These are phyloP conservation scores for Chlorops oryzae DNA, from an alignment of 1,140 invertebrate species.

Conservation along the genomic window DNA sequence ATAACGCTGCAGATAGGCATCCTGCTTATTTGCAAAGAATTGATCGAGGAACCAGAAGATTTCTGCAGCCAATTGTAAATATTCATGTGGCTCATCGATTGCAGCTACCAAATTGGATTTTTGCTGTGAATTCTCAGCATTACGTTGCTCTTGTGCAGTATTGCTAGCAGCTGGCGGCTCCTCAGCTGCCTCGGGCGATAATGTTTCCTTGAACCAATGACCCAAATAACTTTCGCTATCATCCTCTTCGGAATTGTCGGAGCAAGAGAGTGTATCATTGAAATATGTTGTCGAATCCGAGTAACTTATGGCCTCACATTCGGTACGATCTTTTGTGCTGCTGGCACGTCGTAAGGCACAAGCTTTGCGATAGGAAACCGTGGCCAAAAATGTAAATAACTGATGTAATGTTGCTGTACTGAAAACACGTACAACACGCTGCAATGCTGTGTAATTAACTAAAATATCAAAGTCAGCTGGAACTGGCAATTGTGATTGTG, in stretches of 20 bases:
- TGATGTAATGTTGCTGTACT: conserved; percentile 59
- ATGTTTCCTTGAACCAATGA: conserved; percentile 86
- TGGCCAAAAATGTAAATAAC: conserved; percentile 78
- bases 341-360: conserved; percentile 69
- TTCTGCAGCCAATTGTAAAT: conserved; percentile 37
- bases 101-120: conserved; percentile 67
- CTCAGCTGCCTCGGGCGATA: conserved; percentile 68
- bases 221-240: conserved; percentile 82
- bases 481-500: conserved; percentile 45
- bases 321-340: conserved; percentile 70
- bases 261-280: conserved; percentile 84
- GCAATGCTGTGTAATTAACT: conserved; percentile 50
- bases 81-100: conserved; percentile 79
- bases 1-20: conserved; percentile 53
- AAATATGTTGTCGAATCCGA: conserved; percentile 90
- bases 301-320: conserved; percentile 67
- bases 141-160: conserved; percentile 48
- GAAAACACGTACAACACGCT: conserved; percentile 49
- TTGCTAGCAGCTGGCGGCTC: too few relatives aligned
- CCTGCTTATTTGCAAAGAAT: conserved; percentile 42
- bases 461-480: conserved; percentile 47
- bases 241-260: conserved; percentile 83
- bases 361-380: conserved; percentile 83
- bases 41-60: conserved; percentile 45
- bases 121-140: conserved; percentile 43